Evolutionary conservation across 2,797 vertebrate genomes (phyloP), one percentile per base, ranked within the genome.

Genomic region (Myiotriccus ornatus): DNA sequence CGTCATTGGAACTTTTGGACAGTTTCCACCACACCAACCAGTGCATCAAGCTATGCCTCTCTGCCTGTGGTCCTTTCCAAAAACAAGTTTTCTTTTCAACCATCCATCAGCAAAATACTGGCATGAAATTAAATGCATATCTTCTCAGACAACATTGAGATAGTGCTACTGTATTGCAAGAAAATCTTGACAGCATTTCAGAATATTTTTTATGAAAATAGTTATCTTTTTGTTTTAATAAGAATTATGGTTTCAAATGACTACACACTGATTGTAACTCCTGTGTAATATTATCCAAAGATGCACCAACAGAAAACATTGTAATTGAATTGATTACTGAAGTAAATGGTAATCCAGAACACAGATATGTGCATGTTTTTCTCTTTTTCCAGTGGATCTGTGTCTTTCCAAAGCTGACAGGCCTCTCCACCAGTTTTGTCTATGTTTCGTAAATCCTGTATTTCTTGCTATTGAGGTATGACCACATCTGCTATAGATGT

Each of bases 311-410:
- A 75, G 57, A 80, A 94, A 89, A 50, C 11, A 30, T 4, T 56
- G 43, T 50, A 46, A 60, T 46, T 94, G 9, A 84, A 30, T 87
- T 78, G 17, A 57, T 57, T 86, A 25, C 21, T 67, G 27, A 84
- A 88, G 19, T 32, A 69, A 59, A 63, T 67, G 8, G 32, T 56
- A 69, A 35, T 11, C 10, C 18, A 10, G 23, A 74, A 68, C 7
- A 83, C 44, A 74, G 22, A 47, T 16, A 17, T 0, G 0, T 28
- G 12, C 27, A 1, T 0, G 0, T 37, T 73, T 43, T 80, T 50
- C 14, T 57, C 64, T 60, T 78, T 13, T 84, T 76, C 19, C 39
- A 23, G 4, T 43, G 4, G 12, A 21, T 24, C 28, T 4, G 18
- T 23, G 41, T 65, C 35, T 65, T 90, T 47, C 24, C 20, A 69